Percentiles rank a stretch among this genome's conserved stretches.
These are phyloP conservation scores for Agelas oroides DNA, from an alignment of 37 sponge, comb jelly and placozoan genomes.

Conservation along the genomic window DNA sequence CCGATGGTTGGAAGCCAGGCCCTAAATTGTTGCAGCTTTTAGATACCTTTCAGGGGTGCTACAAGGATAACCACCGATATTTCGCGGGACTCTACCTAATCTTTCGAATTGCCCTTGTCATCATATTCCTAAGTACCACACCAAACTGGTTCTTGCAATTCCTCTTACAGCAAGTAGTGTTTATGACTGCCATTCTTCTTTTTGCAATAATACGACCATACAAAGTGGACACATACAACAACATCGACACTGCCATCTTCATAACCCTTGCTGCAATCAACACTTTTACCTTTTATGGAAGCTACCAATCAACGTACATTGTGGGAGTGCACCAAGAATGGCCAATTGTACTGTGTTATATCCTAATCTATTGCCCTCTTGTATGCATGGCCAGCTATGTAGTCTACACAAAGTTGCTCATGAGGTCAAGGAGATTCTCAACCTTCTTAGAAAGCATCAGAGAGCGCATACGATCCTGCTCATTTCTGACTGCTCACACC, in stretches of 20 bases:
- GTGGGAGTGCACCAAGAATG: no score
- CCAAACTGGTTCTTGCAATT: conserved; percentile 20
- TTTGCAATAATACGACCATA: conserved; percentile 65
- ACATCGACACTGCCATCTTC: conserved; percentile 58
- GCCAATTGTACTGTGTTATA: conserved; percentile 1
- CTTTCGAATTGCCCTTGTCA: conserved; percentile 41
- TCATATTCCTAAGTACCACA: conserved; percentile 39
- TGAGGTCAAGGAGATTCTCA: no score
- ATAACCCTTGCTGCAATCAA: conserved; percentile 36
- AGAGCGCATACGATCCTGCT: no score
- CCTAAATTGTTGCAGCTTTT: conserved; percentile 34
- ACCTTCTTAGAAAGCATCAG: no score
- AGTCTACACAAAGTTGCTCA: no score
- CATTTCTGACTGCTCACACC: no score
- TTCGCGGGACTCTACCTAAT: conserved; percentile 78
- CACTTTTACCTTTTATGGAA: conserved; percentile 47
- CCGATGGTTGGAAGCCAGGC: background rate
- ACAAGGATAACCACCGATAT: conserved; percentile 61
- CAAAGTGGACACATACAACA: conserved; percentile 50
- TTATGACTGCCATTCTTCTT: conserved; percentile 13
- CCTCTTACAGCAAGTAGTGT: conserved; percentile 16
- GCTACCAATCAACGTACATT: background rate
- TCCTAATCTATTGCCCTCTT: conserved; percentile 26
- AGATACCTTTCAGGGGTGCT: conserved; percentile 68
- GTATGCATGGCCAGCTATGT: conserved; percentile 9